Conservation (phyloP, 2,888 invertebrate species). For the Tricholauxania praeusta region DNA sequence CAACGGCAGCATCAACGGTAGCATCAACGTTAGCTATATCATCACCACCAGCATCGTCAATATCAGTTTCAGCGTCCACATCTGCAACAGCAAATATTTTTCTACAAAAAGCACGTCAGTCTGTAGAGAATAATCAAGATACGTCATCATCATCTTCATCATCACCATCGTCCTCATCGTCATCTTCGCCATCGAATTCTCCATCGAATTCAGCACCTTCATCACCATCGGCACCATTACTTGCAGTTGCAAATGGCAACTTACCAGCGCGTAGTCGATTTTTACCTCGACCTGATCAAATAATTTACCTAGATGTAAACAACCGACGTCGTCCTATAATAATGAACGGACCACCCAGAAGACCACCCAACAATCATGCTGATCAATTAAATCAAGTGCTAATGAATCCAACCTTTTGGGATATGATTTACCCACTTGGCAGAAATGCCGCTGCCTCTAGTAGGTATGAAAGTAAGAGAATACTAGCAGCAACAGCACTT, state of each 20-base stretch:
- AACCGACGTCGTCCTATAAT: slow-evolving; percentile 40
- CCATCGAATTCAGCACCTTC: slow-evolving; percentile 18
- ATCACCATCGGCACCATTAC: slow-evolving; percentile 20
- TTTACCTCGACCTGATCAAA: slow-evolving; percentile 56
- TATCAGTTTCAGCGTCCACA: slow-evolving; percentile 5
- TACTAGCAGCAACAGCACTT: slow-evolving; percentile 3
- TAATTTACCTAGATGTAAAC: slow-evolving; percentile 56
- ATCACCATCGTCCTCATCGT: slow-evolving; percentile 42
- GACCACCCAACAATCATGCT: slow-evolving; percentile 41
- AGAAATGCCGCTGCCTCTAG: slow-evolving; percentile 31
- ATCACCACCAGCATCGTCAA: slow-evolving; percentile 12
- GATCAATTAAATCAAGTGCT: slow-evolving; percentile 57
- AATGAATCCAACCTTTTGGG: slow-evolving; percentile 62
- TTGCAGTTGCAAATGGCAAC: slow-evolving; percentile 46
- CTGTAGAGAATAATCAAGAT: slow-evolving; percentile 8
- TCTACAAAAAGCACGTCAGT: background rate
- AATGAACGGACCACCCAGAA: slow-evolving; percentile 28
- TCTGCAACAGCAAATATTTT: background rate
- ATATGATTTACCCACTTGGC: slow-evolving; percentile 60
- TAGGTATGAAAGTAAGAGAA: background rate
- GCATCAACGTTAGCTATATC: slow-evolving; percentile 2
- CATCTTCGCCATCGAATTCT: slow-evolving; percentile 39
- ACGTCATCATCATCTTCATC: slow-evolving; percentile 43
- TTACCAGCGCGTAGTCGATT: slow-evolving; percentile 55
- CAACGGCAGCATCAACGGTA: background rate